Percentiles rank a stretch among this genome's conserved stretches.
These are phyloP conservation scores for Buathra laborator DNA, from an alignment of 2,888 invertebrate genomes.

Conservation along the genomic window DNA sequence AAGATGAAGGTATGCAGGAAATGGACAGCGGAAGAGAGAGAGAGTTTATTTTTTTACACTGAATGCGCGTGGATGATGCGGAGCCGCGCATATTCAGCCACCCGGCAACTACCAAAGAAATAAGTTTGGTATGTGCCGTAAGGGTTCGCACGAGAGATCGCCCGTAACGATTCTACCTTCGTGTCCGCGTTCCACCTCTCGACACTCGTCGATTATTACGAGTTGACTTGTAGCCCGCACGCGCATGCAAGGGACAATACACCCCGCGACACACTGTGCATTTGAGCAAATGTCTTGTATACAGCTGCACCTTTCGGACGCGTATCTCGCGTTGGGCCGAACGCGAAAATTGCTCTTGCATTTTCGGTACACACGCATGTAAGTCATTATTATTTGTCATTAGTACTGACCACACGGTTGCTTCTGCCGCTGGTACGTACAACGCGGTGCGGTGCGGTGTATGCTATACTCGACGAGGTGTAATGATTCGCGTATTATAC, in stretches of 20 bases:
- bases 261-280: background rate
- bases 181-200: conserved; percentile 16
- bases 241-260: conserved; percentile 36
- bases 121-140: background rate
- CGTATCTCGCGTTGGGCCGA: conserved; percentile 31
- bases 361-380: conserved; percentile 63
- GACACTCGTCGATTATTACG: conserved; percentile 40
- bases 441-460: conserved; percentile 27
- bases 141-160: conserved; percentile 9
- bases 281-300: conserved; percentile 50
- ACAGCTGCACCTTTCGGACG: conserved; percentile 62
- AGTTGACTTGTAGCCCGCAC: conserved; percentile 5
- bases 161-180: conserved; percentile 15
- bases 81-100: background rate
- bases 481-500: conserved; percentile 59
- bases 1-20: background rate
- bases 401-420: conserved; percentile 47
- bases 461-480: conserved; percentile 34
- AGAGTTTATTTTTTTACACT: background rate
- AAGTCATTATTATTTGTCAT: conserved; percentile 68
- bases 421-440: conserved; percentile 25
- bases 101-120: background rate
- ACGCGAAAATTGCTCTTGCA: conserved; percentile 60
- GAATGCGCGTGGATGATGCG: background rate
- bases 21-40: background rate